Conservation (phyloP, 2,797 vertebrate genomes). For the Hippoglossus hippoglossus region DNA sequence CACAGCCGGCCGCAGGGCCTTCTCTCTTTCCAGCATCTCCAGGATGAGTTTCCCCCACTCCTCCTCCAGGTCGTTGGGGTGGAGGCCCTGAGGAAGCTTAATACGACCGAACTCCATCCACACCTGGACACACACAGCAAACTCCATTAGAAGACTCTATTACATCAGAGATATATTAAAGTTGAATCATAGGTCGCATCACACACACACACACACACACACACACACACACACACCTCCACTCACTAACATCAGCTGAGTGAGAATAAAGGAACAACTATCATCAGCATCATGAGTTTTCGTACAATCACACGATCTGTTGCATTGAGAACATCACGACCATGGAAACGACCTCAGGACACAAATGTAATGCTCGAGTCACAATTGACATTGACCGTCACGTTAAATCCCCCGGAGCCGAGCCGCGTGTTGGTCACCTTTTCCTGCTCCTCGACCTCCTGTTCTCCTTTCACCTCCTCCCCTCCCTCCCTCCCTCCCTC, state of each 20-base stretch:
- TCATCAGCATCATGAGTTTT: constrained; percentile 47
- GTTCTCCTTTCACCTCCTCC: neutral
- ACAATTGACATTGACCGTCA: neutral
- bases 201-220: neutral
- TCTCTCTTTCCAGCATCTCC: constrained; percentile 97
- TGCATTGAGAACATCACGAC: constrained; percentile 33
- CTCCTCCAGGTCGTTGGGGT: constrained; percentile 96
- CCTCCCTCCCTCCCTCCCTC: too few species aligned
- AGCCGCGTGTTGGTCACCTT: constrained; percentile 47
- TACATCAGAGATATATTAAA: too few species aligned
- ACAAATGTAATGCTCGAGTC: neutral
- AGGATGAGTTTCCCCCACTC: constrained; percentile 98
- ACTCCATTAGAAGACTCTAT: too few species aligned
- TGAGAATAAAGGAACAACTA: constrained; percentile 27
- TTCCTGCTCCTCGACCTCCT: neutral
- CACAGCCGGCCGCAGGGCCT: constrained; percentile 93
- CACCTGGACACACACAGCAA: constrained; percentile 77
- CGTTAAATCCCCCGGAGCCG: constrained; percentile 21
- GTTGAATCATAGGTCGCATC: constrained; percentile 7
- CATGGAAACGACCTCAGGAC: constrained; percentile 17
- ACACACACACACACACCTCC: constrained; percentile 76
- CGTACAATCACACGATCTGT: constrained; percentile 34
- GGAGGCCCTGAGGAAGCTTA: constrained; percentile 94
- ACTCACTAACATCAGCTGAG: constrained; percentile 59
- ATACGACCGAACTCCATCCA: constrained; percentile 98